Evolutionary conservation across 2,888 invertebrate genomes (phyloP).

Genomic region (Rambutsinella grinnellia): DNA sequence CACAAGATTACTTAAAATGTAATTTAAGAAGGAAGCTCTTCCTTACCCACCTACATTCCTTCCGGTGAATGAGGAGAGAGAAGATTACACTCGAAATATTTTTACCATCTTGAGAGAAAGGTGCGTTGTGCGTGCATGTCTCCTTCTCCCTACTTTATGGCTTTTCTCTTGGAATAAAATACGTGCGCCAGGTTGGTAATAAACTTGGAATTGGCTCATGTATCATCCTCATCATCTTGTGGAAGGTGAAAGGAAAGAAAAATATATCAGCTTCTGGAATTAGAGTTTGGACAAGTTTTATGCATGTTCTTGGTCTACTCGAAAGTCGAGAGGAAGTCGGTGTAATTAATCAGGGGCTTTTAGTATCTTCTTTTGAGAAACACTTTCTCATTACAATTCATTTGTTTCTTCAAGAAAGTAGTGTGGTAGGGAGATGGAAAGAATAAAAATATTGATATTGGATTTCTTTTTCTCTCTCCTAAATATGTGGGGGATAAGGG

Average conservation of each 20-base stretch:
- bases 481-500: conserved; percentile 13
- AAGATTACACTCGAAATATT: conserved; percentile 41
- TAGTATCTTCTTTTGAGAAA: too few relatives aligned
- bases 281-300: too few relatives aligned
- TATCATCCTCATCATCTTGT: not conserved
- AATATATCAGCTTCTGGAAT: too few relatives aligned
- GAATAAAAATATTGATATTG: too few relatives aligned
- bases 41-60: not conserved
- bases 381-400: conserved; percentile 4
- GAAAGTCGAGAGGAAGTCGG: conserved; percentile 45
- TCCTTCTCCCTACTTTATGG: not conserved
- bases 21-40: conserved; percentile 42
- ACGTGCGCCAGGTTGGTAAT: not conserved
- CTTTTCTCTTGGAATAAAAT: not conserved
- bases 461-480: too few relatives aligned
- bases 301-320: too few relatives aligned
- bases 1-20: conserved; percentile 50
- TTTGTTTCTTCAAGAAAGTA: not conserved
- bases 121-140: not conserved
- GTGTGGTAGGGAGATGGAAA: conserved; percentile 5
- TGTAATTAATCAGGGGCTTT: conserved; percentile 63
- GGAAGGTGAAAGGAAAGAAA: not conserved
- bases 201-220: not conserved
- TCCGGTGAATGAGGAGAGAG: conserved; percentile 12
- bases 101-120: conserved; percentile 6